Conservation (phyloP, 1,140 invertebrate genomes). For the Macrobrachium rosenbergii region DNA sequence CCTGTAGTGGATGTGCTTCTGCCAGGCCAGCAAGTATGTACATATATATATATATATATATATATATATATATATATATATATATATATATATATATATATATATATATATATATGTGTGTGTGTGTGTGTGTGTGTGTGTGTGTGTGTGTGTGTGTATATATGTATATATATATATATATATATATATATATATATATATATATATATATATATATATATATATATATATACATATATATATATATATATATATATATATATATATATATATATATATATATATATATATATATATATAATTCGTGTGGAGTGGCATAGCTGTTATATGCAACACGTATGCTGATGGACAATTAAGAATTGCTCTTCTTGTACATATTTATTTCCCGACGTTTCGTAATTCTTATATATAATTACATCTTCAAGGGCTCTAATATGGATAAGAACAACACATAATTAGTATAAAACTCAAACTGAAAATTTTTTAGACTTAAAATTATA, state of each 20-base stretch:
- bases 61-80: constrained; percentile 19
- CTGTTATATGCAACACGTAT: too few relatives aligned
- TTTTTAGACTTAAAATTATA: too few relatives aligned
- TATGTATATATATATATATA: constrained; percentile 12
- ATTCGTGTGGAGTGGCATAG: background rate
- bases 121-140: background rate
- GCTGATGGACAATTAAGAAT: too few relatives aligned
- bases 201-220: constrained; percentile 24
- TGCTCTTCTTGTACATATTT: too few relatives aligned
- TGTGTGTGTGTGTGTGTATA: background rate
- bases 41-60: constrained; percentile 18
- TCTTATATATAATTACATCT: too few relatives aligned
- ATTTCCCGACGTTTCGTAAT: too few relatives aligned
- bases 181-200: constrained; percentile 23
- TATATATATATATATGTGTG: background rate
- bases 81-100: constrained; percentile 27
- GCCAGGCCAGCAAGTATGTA: too few relatives aligned
- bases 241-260: constrained; percentile 16
- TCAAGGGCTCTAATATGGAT: too few relatives aligned
- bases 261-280: constrained; percentile 24
- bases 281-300: constrained; percentile 27
- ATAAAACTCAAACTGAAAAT: too few relatives aligned
- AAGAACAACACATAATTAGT: too few relatives aligned
- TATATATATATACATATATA: constrained; percentile 9
- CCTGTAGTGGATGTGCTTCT: too few relatives aligned